Evolutionary conservation across 2,113 vertebrate species (phyloP).

Genomic region (Trogon melanurus): DNA sequence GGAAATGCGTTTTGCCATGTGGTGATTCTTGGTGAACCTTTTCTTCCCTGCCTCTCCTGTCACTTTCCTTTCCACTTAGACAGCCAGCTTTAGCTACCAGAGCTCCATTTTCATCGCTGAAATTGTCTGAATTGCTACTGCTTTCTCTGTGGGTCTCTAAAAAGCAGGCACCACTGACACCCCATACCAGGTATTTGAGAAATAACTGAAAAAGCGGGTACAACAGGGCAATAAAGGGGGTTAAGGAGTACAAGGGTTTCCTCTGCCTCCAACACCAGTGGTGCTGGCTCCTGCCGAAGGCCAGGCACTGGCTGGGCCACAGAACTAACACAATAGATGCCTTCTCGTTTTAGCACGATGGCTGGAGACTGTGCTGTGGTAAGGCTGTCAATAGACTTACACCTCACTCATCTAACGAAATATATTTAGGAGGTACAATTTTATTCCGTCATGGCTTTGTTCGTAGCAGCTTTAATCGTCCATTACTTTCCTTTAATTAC

Average conservation of each 20-base stretch:
- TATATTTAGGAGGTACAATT: not conserved
- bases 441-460: not conserved
- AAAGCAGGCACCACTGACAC: not conserved
- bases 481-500: conserved; percentile 22
- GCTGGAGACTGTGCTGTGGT: not conserved
- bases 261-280: not conserved
- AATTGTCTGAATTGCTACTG: not conserved
- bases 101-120: not conserved
- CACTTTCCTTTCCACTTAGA: not conserved
- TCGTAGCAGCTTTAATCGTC: conserved; percentile 16
- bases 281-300: not conserved
- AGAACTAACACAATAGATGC: not conserved
- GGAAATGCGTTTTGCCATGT: not conserved
- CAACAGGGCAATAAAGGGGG: not conserved
- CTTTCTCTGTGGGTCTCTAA: not conserved
- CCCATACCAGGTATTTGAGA: not conserved
- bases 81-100: not conserved
- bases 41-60: not conserved
- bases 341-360: accelerated
- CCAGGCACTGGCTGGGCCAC: not conserved
- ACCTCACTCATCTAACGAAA: not conserved
- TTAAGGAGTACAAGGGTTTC: not conserved
- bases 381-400: not conserved
- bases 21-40: not conserved
- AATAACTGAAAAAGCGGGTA: not conserved